phyloP scores from a whole-genome alignment of 2,113 vertebrate species.

The Mirza zaza region DNA sequence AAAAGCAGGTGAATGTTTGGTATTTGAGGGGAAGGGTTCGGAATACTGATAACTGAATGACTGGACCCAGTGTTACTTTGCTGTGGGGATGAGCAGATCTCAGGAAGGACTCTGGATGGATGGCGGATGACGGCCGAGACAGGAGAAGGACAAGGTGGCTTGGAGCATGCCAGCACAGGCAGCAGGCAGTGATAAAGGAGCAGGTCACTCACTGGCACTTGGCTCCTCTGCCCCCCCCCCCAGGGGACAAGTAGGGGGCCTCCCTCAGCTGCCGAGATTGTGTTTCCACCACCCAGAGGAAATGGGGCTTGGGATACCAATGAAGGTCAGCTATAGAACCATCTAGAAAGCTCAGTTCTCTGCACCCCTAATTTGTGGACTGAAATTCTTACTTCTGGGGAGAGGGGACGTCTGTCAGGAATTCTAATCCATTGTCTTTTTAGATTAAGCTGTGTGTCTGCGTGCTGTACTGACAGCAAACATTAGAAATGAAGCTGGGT shows the following conservation, averaged over 20 bases:
- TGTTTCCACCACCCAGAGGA: neutral
- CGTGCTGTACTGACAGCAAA: too few relatives aligned
- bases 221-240: neutral
- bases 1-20: neutral
- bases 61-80: too few relatives aligned
- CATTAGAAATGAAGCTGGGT: neutral
- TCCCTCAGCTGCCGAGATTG: neutral
- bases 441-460: neutral
- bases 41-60: neutral
- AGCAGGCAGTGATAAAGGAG: neutral
- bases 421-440: neutral
- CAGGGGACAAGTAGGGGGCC: neutral
- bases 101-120: neutral
- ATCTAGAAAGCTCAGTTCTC: neutral
- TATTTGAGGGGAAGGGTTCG: neutral
- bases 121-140: neutral
- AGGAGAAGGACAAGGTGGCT: neutral
- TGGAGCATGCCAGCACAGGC: neutral
- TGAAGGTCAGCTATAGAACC: neutral
- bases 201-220: neutral
- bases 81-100: neutral
- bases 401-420: neutral
- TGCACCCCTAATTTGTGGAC: neutral
- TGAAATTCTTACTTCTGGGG: neutral
- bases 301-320: neutral